Base-by-base conservation (phyloP, 2,888 invertebrate genomes). In the Protodeltote pygarga region DNA sequence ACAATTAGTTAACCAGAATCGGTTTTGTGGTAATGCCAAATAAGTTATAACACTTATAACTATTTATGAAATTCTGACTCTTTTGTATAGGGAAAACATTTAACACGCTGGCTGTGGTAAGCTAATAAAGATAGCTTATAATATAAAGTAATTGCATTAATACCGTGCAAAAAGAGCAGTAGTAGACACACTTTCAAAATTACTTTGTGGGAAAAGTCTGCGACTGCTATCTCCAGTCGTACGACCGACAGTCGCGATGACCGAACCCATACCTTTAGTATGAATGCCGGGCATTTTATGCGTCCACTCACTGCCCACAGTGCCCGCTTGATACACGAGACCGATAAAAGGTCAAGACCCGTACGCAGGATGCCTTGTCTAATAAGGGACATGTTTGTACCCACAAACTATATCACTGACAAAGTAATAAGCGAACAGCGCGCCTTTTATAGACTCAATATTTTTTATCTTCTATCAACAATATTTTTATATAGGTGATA, bases 281-380 rank as follows among this genome's bases (percentile, higher is more conserved):
- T 75, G 75, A 78, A 75, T 73, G 75, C 72, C 66, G 68, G 70
- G 70, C 74, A 75, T 76, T 77, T 79, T 77, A 79, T 77, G 71
- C 78, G 73, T 66, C 63, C 80, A 71, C 53, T 72, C n/a, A n/a
- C n/a, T n/a, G n/a, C n/a, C 71, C 73, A 73, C 79, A 79, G 58
- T 75, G 73, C 67, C 76, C 79, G 79, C 73, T 75, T 75, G 79
- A 79, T 74, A 75, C 73, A 67, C 47, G 42, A 24, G 34, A 38
- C 54, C 73, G 88, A 89, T 89, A 88, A 89, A 77, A 73, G 88
- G 87, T 87, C 88, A 81, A 70, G 81, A 81, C 85, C 79, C 69
- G 62, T 71, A 59, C 71, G 75, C 79, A 81, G 84, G 81, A 83
- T 84, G 81, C 81, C 81, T 81, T 57, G 34, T 73, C 70, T 73